Evolutionary conservation across 2,888 invertebrate species (phyloP).

Genomic region (Linnaemya vulpina): DNA sequence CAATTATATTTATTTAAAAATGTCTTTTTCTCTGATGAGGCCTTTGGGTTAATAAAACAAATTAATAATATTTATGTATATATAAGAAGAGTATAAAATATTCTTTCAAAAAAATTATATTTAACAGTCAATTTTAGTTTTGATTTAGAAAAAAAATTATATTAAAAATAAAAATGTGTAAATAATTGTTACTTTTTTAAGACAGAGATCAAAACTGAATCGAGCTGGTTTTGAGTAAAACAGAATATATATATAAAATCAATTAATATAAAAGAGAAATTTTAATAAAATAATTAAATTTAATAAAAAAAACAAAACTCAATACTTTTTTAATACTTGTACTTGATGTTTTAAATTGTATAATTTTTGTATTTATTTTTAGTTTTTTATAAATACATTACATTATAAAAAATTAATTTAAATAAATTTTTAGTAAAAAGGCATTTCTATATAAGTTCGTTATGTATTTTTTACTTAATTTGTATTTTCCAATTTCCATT

Average conservation of each 20-base stretch:
- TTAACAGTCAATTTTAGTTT: constrained; percentile 38
- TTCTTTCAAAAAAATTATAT: constrained; percentile 28
- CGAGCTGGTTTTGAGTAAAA: constrained; percentile 49
- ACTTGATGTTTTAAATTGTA: constrained; percentile 56
- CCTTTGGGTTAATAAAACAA: constrained; percentile 36
- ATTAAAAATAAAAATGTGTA: not conserved
- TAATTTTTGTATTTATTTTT: constrained; percentile 40
- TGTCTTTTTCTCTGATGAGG: constrained; percentile 61
- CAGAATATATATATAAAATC: constrained; percentile 3
- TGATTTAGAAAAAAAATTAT: constrained; percentile 26
- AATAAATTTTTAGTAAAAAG: constrained; percentile 70
- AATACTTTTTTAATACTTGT: constrained; percentile 71
- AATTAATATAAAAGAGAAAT: constrained; percentile 3
- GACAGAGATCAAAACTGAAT: constrained; percentile 67
- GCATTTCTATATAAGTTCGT: constrained; percentile 69
- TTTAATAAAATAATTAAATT: constrained; percentile 37
- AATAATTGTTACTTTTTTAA: not conserved
- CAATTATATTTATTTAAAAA: constrained; percentile 50
- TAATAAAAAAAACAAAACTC: constrained; percentile 45
- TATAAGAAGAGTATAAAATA: constrained; percentile 29
- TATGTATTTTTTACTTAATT: constrained; percentile 34
- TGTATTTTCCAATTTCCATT: constrained; percentile 20
- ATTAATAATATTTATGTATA: constrained; percentile 38
- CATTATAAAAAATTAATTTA: constrained; percentile 67
- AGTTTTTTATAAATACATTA: constrained; percentile 38